Evolutionary conservation across 92 coral and sea anemone genomes (phyloP), one percentile per base, ranked within the genome.

Genomic region (Montipora capitata): DNA sequence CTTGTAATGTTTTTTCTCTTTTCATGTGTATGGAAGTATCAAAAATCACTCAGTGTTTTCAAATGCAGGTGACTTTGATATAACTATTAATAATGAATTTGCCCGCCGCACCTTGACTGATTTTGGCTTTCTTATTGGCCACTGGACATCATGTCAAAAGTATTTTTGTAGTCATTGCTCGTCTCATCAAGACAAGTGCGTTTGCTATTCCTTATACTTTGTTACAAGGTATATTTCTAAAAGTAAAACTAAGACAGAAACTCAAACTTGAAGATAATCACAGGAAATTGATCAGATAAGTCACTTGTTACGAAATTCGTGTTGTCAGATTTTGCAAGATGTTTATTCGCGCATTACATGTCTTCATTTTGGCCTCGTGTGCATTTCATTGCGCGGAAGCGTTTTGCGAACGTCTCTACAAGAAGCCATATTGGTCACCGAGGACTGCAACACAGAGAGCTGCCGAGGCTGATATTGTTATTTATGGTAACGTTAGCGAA

Each of bases 381-480:
- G 51, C 4, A 62, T 57, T 85, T 5, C 83, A 63, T 11, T 68
- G 83, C n/a, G 67, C 82, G 74, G 49, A 81, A 13, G 94, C 89
- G 11, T 93, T 95, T 70, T 95, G 98, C 74, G 84, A 82, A 57
- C 91, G 98, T 43, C 85, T 63, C 12, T 93, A 87, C 80, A 95
- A 93, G 45, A 20, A 18, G 20, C 40, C 79, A 10, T 65, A 80
- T 84, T 95, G 98, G 98, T 58, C 72, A 62, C 83, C 91, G n/a
- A 88, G 93, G 76, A 13, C 84, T 39, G 51, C 72, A 39, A 44
- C 40, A 27, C 85, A 91, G 67, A 85, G 96, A 57, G 94, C 96
- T 59, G 45, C n/a, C n/a, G 94, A 93, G 20, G 96, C 96, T 2
- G 98, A 95, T 27, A 94, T 95, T 10, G 88, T 95, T 7, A 64